These are phyloP conservation scores for Neostethus bicornis DNA, from an alignment of 2,797 vertebrate species.

Conservation along the genomic window DNA sequence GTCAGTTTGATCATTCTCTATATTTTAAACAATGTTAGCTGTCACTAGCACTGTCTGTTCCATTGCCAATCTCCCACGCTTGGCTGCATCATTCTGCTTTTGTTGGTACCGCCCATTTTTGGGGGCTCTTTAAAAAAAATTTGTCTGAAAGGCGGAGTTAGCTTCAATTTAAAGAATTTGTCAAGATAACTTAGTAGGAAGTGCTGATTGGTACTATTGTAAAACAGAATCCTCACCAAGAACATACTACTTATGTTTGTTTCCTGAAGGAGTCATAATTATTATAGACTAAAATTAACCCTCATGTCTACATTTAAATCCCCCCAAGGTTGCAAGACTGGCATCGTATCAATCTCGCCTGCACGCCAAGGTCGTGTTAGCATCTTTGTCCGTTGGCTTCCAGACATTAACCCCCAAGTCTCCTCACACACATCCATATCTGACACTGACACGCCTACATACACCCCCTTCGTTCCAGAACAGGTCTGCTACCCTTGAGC, in stretches of 20 bases:
- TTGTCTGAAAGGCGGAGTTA: too few species aligned
- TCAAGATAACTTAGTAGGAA: conserved; percentile 63
- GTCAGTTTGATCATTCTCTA: too few species aligned
- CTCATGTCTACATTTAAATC: neutral
- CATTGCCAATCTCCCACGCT: too few species aligned
- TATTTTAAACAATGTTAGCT: too few species aligned
- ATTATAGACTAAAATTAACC: too few species aligned
- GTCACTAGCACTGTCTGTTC: too few species aligned
- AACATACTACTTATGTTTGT: neutral
- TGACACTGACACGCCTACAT: conserved; percentile 39
- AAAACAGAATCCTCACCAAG: conserved; percentile 13
- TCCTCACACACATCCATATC: neutral
- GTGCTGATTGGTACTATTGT: conserved; percentile 46
- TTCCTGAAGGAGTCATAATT: neutral
- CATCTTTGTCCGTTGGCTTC: conserved; percentile 25
- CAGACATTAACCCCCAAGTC: conserved; percentile 44
- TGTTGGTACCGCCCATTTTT: too few species aligned
- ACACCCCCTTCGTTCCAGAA: conserved; percentile 68
- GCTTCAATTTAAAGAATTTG: conserved; percentile 80
- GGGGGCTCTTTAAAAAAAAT: too few species aligned
- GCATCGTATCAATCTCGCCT: conserved; percentile 8
- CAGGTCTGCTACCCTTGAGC: conserved; percentile 73
- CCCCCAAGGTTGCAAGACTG: conserved; percentile 4
- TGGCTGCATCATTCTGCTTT: too few species aligned
- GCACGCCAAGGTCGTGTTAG: conserved; percentile 39